Conservation (phyloP, 2,113 vertebrate species). For the Cochlearius cochlearius region DNA sequence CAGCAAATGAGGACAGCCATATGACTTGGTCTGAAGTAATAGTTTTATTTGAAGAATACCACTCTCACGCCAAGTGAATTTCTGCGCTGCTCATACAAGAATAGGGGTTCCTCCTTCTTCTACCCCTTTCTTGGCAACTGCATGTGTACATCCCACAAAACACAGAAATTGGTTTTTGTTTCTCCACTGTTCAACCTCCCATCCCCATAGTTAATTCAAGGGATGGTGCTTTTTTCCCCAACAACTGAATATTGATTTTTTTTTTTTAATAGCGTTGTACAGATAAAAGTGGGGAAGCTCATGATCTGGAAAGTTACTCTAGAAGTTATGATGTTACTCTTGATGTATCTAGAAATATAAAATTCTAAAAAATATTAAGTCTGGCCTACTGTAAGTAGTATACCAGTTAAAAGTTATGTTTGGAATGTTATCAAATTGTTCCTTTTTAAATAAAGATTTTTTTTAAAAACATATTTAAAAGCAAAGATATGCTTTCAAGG, state of each 20-base stretch:
- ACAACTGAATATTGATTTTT: background rate
- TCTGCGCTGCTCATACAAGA: background rate
- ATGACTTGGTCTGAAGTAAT: background rate
- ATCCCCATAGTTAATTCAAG: background rate
- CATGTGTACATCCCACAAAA: background rate
- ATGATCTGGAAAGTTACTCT: background rate
- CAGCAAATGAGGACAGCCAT: background rate
- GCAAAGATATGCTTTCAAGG: background rate
- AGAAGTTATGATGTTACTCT: background rate
- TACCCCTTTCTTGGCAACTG: background rate
- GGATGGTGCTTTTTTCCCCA: background rate
- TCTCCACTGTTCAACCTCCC: background rate
- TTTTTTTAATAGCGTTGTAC: background rate
- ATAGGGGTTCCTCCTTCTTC: background rate
- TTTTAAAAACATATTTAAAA: background rate
- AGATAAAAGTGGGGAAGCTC: background rate
- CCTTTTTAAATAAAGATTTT: background rate
- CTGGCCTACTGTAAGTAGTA: background rate
- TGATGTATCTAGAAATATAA: background rate
- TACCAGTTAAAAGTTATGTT: background rate
- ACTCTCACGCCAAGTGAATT: background rate
- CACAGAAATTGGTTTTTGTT: background rate
- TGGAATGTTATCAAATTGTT: background rate
- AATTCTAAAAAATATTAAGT: background rate
- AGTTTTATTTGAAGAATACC: background rate